Percentiles rank a stretch among this genome's conserved stretches.
These are phyloP conservation scores for Anisognathus igniventris DNA, from an alignment of 2,797 vertebrate genomes.

Conservation along the genomic window DNA sequence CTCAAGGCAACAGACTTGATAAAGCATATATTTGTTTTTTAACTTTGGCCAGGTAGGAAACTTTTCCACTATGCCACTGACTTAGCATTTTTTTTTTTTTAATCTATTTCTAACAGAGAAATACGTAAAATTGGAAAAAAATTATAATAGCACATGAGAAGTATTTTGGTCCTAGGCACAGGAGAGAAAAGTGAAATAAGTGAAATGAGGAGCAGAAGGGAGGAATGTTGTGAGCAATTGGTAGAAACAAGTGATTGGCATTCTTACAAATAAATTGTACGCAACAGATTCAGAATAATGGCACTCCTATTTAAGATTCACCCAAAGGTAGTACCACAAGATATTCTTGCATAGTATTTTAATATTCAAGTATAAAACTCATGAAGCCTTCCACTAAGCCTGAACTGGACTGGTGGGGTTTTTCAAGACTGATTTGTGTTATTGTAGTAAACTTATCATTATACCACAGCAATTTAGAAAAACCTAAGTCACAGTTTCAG, in stretches of 20 bases:
- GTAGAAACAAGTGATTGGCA: not conserved
- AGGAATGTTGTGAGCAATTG: not conserved
- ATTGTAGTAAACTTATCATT: not conserved
- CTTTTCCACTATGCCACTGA: not conserved
- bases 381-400: not conserved
- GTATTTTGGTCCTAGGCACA: not conserved
- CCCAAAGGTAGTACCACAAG: not conserved
- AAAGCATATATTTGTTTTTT: not conserved
- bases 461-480: not conserved
- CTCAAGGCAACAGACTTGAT: not conserved
- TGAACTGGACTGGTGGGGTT: not conserved
- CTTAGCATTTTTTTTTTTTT: not conserved
- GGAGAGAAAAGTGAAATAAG: not conserved
- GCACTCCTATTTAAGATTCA: not conserved
- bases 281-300: not conserved
- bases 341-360: not conserved
- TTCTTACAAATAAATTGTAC: not conserved
- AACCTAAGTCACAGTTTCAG: not conserved
- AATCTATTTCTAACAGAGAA: not conserved
- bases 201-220: fast-evolving
- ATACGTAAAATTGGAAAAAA: not conserved
- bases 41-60: not conserved
- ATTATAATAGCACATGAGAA: not conserved
- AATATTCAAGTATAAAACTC: not conserved
- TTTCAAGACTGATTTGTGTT: not conserved